Percentiles rank a stretch among this genome's conserved stretches.
Evolutionary conservation across 1,140 invertebrate genomes (phyloP).

Genomic region (Drosophila chauvacae): DNA sequence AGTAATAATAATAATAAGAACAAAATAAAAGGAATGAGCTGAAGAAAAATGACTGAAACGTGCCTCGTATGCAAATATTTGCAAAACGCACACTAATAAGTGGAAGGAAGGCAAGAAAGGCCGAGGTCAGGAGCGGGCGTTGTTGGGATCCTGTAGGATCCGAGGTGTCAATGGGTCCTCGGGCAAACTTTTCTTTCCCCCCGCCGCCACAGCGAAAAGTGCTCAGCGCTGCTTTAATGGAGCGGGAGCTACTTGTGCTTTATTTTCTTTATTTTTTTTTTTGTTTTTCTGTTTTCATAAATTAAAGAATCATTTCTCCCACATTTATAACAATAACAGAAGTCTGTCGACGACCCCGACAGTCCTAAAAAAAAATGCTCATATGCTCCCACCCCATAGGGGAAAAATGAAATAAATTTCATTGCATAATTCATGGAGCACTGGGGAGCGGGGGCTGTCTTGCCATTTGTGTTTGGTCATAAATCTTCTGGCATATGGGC

Average conservation of each 20-base stretch:
- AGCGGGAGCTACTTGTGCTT: conserved; percentile 6
- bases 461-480: conserved; percentile 71
- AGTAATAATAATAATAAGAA: conserved; percentile 67
- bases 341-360: conserved; percentile 48
- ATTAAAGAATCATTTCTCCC: conserved; percentile 62
- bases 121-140: conserved; percentile 4
- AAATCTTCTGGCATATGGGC: conserved; percentile 77
- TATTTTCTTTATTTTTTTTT: background rate
- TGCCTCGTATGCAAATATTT: conserved; percentile 83
- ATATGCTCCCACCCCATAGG: conserved; percentile 29
- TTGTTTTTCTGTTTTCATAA: conserved; percentile 33
- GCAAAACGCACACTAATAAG: conserved; percentile 79
- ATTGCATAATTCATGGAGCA: conserved; percentile 75
- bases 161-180: conserved; percentile 22
- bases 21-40: conserved; percentile 62
- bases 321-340: conserved; percentile 63
- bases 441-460: conserved; percentile 24
- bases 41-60: conserved; percentile 77
- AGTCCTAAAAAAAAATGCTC: conserved; percentile 41
- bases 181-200: background rate
- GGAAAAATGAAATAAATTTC: conserved; percentile 78
- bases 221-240: conserved; percentile 2
- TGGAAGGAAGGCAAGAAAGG: conserved; percentile 40
- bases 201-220: background rate
- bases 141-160: background rate